These are phyloP conservation scores for Petrosia ficiformis DNA, from an alignment of 37 sponge, comb jelly and placozoan genomes.

Conservation along the genomic window DNA sequence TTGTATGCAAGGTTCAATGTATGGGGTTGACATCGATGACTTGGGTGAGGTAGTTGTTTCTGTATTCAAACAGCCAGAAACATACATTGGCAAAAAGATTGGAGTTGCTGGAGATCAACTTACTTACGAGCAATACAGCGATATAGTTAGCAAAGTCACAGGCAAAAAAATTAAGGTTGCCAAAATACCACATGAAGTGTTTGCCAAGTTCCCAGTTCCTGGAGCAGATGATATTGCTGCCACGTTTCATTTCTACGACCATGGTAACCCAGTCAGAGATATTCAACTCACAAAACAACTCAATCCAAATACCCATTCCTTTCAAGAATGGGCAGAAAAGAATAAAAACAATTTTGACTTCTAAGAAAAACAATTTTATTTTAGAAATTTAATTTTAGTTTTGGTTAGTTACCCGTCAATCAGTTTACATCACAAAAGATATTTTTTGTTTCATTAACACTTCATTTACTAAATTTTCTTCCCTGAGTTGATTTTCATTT, in stretches of 20 bases:
- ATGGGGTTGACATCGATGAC: conserved; percentile 47
- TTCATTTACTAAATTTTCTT: too few species aligned
- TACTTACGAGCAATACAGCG: conserved; percentile 43
- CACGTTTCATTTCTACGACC: conserved; percentile 62
- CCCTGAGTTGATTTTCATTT: too few species aligned
- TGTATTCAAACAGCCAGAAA: conserved; percentile 42
- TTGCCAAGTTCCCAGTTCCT: conserved; percentile 55
- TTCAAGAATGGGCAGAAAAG: conserved; percentile 35
- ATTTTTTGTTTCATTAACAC: too few species aligned
- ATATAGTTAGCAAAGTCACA: conserved; percentile 37
- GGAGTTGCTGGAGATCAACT: conserved; percentile 45
- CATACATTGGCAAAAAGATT: conserved; percentile 65
- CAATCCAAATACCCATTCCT: conserved; percentile 36
- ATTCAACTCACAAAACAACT: conserved; percentile 34
- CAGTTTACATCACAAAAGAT: too few species aligned
- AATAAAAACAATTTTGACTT: conserved; percentile 37
- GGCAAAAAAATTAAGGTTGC: conserved; percentile 47
- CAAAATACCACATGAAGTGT: conserved; percentile 42
- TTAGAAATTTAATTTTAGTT: too few species aligned
- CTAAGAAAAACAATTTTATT: too few species aligned
- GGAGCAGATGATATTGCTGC: conserved; percentile 57
- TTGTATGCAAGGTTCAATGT: conserved; percentile 60
- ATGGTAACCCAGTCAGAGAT: conserved; percentile 35
- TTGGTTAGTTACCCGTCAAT: too few species aligned
- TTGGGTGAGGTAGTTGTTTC: conserved; percentile 52